Conservation (phyloP, 2,113 vertebrate genomes). For the Monarcha castaneiventris region DNA sequence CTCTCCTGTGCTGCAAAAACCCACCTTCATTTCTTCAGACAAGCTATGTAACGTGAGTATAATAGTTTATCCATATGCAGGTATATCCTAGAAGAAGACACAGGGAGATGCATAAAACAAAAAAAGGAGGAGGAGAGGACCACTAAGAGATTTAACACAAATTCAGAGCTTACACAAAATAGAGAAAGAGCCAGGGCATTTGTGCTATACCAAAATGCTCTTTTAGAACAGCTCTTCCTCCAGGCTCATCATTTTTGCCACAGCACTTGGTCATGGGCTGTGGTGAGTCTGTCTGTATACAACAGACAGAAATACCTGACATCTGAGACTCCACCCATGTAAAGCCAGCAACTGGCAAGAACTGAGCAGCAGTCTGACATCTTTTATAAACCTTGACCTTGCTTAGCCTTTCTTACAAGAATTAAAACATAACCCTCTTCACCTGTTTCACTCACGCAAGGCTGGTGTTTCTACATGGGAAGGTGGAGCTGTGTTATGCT, state of each 20-base stretch:
- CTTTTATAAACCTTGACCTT: not conserved
- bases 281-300: not conserved
- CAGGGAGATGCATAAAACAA: not conserved
- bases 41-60: accelerated
- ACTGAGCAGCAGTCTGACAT: not conserved
- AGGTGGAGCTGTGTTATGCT: accelerated
- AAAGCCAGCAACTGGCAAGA: not conserved
- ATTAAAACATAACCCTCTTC: not conserved
- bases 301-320: not conserved
- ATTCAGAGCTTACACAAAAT: not conserved
- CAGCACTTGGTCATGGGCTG: not conserved
- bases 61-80: accelerated
- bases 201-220: not conserved
- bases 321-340: not conserved
- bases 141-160: not conserved
- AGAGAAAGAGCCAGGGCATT: not conserved
- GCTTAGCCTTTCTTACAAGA: not conserved
- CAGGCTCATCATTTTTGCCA: not conserved
- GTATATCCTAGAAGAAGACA: not conserved
- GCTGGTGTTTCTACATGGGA: not conserved
- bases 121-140: not conserved
- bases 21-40: not conserved
- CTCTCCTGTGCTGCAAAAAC: not conserved
- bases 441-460: no score
- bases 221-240: not conserved